Evolutionary conservation across 2,888 invertebrate genomes (phyloP).

Genomic region (Coelopa pilipes): DNA sequence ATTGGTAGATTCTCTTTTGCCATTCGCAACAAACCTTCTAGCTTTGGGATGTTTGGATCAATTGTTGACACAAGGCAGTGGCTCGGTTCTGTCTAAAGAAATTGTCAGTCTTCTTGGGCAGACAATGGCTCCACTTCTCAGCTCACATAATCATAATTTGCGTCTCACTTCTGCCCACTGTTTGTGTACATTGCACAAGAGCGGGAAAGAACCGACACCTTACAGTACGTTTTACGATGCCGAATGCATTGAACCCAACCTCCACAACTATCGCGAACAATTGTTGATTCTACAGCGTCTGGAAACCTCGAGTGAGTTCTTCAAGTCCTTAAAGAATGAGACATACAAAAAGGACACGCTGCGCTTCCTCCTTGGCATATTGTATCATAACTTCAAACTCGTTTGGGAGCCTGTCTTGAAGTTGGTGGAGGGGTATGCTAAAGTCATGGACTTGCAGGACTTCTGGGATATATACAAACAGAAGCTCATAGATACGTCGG

Average conservation of each 20-base stretch:
- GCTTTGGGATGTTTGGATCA: constrained; percentile 53
- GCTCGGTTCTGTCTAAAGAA: constrained; percentile 53
- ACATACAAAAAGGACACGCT: constrained; percentile 73
- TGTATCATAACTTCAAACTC: constrained; percentile 88
- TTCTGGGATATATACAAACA: constrained; percentile 80
- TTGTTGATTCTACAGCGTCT: constrained; percentile 80
- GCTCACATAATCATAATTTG: constrained; percentile 76
- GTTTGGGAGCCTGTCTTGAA: constrained; percentile 87
- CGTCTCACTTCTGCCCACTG: constrained; percentile 77
- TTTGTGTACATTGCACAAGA: constrained; percentile 72
- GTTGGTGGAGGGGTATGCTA: constrained; percentile 80
- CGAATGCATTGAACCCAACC: constrained; percentile 77
- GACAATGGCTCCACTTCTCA: constrained; percentile 72
- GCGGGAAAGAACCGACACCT: constrained; percentile 58
- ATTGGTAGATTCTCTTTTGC: constrained; percentile 40
- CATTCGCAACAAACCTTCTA: constrained; percentile 58
- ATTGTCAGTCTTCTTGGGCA: constrained; percentile 48
- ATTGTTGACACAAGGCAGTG: constrained; percentile 63
- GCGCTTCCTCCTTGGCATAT: constrained; percentile 81
- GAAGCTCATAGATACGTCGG: constrained; percentile 70
- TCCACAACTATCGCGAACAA: constrained; percentile 84
- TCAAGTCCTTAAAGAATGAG: constrained; percentile 65
- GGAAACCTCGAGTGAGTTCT: constrained; percentile 72
- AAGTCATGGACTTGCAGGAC: constrained; percentile 70
- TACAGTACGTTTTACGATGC: constrained; percentile 77